phyloP scores from a whole-genome alignment of 2,888 invertebrate genomes.

The Harpagoxenus sublaevis region DNA sequence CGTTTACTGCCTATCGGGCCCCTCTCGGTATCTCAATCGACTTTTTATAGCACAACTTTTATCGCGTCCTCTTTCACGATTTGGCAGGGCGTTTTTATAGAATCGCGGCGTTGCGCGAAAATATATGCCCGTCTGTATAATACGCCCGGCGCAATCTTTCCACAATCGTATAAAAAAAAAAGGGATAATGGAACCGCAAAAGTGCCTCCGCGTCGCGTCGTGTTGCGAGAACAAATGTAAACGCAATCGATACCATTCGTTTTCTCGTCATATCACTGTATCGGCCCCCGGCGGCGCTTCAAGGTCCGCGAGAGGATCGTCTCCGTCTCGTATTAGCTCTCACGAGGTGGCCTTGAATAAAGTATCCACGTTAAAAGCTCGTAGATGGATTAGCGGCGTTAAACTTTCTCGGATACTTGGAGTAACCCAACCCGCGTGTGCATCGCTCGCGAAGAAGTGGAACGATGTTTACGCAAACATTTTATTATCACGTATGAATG shows the following conservation, averaged over 20 bases:
- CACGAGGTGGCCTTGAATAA: constrained; percentile 65
- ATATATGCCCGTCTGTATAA: constrained; percentile 38
- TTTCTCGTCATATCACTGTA: constrained; percentile 48
- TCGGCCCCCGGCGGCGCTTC: constrained; percentile 31
- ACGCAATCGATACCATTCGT: constrained; percentile 52
- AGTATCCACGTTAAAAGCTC: constrained; percentile 65
- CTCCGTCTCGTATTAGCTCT: constrained; percentile 39
- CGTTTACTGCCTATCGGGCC: constrained; percentile 48
- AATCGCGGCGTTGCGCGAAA: constrained; percentile 40
- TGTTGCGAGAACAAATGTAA: constrained; percentile 47
- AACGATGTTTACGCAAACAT: constrained; percentile 41
- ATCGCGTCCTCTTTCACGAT: constrained; percentile 45
- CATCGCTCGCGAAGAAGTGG: constrained; percentile 11
- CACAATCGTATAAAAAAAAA: constrained; percentile 33
- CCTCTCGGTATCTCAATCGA: constrained; percentile 45
- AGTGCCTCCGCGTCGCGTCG: constrained; percentile 31
- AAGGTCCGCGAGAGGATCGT: constrained; percentile 51
- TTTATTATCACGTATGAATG: constrained; percentile 15
- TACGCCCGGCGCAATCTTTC: constrained; percentile 41
- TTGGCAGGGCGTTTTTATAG: constrained; percentile 42
- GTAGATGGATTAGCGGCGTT: constrained; percentile 46
- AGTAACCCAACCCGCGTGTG: constrained; percentile 23
- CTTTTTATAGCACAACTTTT: constrained; percentile 56
- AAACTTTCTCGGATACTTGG: constrained; percentile 47
- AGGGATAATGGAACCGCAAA: constrained; percentile 38